phyloP scores from a whole-genome alignment of 2,797 vertebrate genomes.

The Melanotaenia maccullochi region DNA sequence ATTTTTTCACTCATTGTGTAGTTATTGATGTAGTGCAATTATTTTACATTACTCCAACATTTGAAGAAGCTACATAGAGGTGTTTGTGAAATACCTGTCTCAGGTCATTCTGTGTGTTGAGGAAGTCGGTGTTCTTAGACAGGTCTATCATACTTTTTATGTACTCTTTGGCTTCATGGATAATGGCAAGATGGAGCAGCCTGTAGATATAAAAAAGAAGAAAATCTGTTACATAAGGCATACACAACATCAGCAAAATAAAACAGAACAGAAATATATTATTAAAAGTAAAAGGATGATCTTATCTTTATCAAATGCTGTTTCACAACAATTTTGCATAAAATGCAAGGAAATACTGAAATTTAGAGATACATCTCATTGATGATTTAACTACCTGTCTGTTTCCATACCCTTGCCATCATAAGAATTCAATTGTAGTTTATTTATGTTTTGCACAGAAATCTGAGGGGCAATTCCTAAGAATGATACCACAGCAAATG shows the following conservation, averaged over 20 bases:
- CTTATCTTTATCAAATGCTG: not conserved
- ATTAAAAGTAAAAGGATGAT: not conserved
- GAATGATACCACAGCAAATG: not conserved
- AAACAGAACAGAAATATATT: not conserved
- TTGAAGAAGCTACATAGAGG: not conserved
- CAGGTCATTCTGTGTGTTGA: conserved; percentile 93
- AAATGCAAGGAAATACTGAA: not conserved
- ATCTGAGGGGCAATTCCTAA: too few relatives aligned
- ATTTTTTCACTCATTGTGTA: not conserved
- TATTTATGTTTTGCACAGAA: too few relatives aligned
- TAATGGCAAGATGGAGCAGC: conserved; percentile 94
- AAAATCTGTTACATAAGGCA: conserved; percentile 14
- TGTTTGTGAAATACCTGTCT: conserved; percentile 86
- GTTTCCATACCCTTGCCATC: not conserved
- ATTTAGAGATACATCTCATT: too few relatives aligned
- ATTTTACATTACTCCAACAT: not conserved
- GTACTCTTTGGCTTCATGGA: conserved; percentile 90
- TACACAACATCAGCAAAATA: not conserved
- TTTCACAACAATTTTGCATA: not conserved
- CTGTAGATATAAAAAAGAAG: conserved; percentile 68
- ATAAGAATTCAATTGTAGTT: not conserved
- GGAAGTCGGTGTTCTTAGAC: conserved; percentile 86
- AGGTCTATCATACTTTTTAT: conserved; percentile 87
- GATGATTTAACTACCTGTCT: too few relatives aligned
- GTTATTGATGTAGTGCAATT: not conserved